Base-by-base conservation (phyloP, 2,797 vertebrate species). In the Neoniphon sammara region DNA sequence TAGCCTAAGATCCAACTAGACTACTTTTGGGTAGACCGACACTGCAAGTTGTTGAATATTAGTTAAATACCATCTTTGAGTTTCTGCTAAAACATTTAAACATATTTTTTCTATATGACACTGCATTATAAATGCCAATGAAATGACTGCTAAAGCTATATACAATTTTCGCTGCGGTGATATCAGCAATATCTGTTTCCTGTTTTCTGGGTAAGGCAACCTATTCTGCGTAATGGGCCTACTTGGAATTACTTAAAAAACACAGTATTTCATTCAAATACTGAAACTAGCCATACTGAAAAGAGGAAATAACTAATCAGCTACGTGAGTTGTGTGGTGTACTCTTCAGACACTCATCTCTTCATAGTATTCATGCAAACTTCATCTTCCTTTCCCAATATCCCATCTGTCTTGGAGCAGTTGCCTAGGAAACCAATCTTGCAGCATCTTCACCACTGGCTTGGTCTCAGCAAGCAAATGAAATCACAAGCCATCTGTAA, bases 401-500 rank as follows among this genome's bases (percentile, higher is more conserved):
- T 62, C 25, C 59, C 63, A 72, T 68, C 44, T 64, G 44, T 49
- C 20, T 17, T 5, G 7, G 47, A 78, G 12, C 52, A 0, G n/a
- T 81, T 73, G 30, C 52, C 68, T 67, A 1, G 63, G 77, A 60
- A 73, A 72, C 68, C 0, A 1, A 53, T n/a, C 15, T 23, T 8
- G 2, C 57, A 72, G 69, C 73, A 66, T 69, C 62, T 53, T 54
- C 57, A 50, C n/a, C 2, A 17, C 36, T 61, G 55, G 71, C 50
- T 61, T 61, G 47, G 20, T 4, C 57, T 60, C n/a, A 44, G 23
- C 21, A 53, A 70, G 15, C 18, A 57, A 75, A 74, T 81, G 7
- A 47, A 66, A 78, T 80, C 53, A 69, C 23, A 7, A 64, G 55
- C 66, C 31, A 67, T 71, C 53, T 77, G 71, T 65, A 70, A 31